These are phyloP conservation scores for Sprattus sprattus DNA, from an alignment of 2,113 vertebrate species.

Conservation along the genomic window DNA sequence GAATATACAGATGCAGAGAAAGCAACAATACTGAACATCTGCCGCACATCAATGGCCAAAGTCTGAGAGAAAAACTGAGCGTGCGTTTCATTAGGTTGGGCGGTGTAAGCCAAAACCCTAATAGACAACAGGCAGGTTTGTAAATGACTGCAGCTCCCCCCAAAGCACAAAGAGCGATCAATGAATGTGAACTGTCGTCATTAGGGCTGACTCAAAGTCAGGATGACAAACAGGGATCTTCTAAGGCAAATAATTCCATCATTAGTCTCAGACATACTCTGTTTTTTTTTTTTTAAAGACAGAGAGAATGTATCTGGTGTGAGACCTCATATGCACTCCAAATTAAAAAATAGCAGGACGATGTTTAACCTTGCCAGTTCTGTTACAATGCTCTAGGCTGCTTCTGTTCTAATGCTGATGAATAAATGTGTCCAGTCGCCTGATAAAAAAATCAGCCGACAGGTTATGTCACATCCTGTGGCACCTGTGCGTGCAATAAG, in stretches of 20 bases:
- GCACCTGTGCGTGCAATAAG: background rate
- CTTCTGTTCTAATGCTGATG: background rate
- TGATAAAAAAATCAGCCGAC: background rate
- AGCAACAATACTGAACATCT: background rate
- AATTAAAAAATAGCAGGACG: background rate
- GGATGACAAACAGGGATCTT: constrained; percentile 18
- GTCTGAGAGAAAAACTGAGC: background rate
- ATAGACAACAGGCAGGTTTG: background rate
- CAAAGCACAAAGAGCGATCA: constrained; percentile 1
- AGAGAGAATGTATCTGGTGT: background rate
- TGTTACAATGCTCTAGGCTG: background rate
- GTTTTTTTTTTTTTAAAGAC: background rate
- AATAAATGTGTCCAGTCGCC: background rate
- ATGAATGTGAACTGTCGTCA: background rate
- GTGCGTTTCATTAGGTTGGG: background rate
- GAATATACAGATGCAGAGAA: background rate
- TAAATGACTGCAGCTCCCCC: constrained; percentile 5
- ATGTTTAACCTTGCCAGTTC: background rate
- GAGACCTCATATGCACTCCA: background rate
- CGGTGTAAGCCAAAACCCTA: background rate
- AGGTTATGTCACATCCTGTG: background rate
- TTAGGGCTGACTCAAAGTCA: constrained; percentile 8
- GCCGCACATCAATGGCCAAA: background rate
- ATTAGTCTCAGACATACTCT: constrained; percentile 10
- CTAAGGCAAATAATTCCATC: background rate